Percentiles rank a stretch among this genome's conserved stretches.
phyloP scores from a whole-genome alignment of 2,113 vertebrate genomes.

The Catharus fuscescens region DNA sequence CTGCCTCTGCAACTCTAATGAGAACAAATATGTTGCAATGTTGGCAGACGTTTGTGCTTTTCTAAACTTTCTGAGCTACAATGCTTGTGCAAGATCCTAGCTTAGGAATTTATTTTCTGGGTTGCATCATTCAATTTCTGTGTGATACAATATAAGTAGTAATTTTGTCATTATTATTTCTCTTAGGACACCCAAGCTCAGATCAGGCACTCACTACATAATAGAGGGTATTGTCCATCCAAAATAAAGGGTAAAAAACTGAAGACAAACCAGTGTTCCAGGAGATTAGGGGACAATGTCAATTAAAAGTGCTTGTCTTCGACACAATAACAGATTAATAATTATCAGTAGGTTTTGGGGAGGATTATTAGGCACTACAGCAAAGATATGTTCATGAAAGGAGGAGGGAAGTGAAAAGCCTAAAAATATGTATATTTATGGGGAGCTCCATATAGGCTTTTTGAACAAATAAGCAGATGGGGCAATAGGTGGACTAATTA shows the following conservation, averaged over 20 bases:
- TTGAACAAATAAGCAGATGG: not conserved
- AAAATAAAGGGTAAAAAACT: not conserved
- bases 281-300: not conserved
- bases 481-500: not conserved
- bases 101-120: not conserved
- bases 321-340: not conserved
- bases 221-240: not conserved
- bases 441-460: not conserved
- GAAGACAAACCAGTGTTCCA: not conserved
- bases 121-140: not conserved
- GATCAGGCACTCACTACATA: not conserved
- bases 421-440: not conserved
- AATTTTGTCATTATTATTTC: not conserved
- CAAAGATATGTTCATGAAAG: not conserved
- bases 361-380: not conserved
- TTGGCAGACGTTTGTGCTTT: not conserved
- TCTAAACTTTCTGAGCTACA: not conserved
- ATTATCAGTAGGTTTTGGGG: not conserved
- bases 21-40: not conserved
- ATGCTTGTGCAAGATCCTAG: not conserved
- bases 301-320: not conserved
- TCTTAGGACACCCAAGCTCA: not conserved
- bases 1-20: constrained; percentile 26
- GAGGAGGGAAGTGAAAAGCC: not conserved
- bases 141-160: not conserved